These are phyloP conservation scores for Halictus ligatus DNA, from an alignment of 2,888 invertebrate genomes.

Conservation along the genomic window DNA sequence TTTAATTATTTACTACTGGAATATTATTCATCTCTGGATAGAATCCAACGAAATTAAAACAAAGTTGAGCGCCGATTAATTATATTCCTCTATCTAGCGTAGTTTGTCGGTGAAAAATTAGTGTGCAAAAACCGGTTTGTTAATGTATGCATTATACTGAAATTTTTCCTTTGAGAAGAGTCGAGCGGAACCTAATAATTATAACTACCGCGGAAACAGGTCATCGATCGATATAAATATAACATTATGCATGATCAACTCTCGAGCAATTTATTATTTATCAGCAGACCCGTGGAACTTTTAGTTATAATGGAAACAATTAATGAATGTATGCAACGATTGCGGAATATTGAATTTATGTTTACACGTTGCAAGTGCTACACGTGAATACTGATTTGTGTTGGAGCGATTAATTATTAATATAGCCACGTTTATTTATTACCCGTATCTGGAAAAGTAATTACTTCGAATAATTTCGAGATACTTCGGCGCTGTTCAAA, in stretches of 20 bases:
- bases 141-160: not conserved
- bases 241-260: not conserved
- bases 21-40: too few species aligned
- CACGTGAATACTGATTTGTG: not conserved
- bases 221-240: not conserved
- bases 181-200: not conserved
- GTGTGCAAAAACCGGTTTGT: not conserved
- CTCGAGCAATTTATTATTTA: not conserved
- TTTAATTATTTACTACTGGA: too few species aligned
- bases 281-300: not conserved
- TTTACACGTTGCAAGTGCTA: not conserved
- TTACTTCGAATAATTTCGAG: not conserved
- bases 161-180: not conserved
- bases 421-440: not conserved
- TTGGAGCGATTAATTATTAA: not conserved
- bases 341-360: not conserved
- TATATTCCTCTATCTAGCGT: too few species aligned
- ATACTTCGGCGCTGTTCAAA: not conserved
- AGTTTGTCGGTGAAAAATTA: not conserved
- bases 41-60: too few species aligned
- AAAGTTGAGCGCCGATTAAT: too few species aligned
- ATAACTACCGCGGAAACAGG: not conserved
- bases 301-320: not conserved
- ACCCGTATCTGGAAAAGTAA: not conserved
- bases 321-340: not conserved